Evolutionary conservation across 2,888 invertebrate species (phyloP), one percentile per base, ranked within the genome.

Genomic region (Alentia gelatinosa): DNA sequence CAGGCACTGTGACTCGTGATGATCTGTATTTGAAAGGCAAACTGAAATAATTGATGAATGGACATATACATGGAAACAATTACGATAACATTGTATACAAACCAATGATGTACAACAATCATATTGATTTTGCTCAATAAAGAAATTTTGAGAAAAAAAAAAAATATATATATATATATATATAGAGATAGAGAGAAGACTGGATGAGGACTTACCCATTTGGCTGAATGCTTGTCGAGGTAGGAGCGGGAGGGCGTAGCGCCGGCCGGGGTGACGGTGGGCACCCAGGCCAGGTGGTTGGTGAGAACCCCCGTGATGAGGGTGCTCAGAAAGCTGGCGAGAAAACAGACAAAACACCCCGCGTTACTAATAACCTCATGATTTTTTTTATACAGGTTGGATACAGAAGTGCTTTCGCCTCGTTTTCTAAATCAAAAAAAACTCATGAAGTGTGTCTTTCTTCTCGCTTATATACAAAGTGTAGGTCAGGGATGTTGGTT

Each of bases 241-340:
- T 96, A 96, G 56, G 95, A 95, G 47, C 95, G 94, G 86, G 95
- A 95, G 23, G 96, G 94, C 33, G 94, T 94, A 15, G 95, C 95
- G 56, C 95, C 96, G n/a, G 96, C 95, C 26, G 96, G 96, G 91
- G 96, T 96, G 26, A 98, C 97, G 0, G 98, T 98, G 42, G 98
- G 97, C 91, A 98, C 98, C 98, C 98, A 98, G 30, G 98, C 98
- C 63, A 98, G 97, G 95, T 98, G 98, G 96, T 98, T 97, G 0
- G 98, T 98, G 90, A 98, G 96, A 84, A 98, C 98, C 92, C 98
- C 98, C 7, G 98, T 98, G 89, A 98, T 96, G 92, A 98, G 97
- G 33, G 98, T 98, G 96, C 98, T 98, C 94, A 98, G 97, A 96
- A 98, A 98, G 96, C 98, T 98, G 97, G 92, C 93, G 94, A 94